A percentile compares a stretch with the other conserved stretches of the same genome.
Conservation (phyloP, 2,113 vertebrate species). For the Thymallus thymallus region DNA sequence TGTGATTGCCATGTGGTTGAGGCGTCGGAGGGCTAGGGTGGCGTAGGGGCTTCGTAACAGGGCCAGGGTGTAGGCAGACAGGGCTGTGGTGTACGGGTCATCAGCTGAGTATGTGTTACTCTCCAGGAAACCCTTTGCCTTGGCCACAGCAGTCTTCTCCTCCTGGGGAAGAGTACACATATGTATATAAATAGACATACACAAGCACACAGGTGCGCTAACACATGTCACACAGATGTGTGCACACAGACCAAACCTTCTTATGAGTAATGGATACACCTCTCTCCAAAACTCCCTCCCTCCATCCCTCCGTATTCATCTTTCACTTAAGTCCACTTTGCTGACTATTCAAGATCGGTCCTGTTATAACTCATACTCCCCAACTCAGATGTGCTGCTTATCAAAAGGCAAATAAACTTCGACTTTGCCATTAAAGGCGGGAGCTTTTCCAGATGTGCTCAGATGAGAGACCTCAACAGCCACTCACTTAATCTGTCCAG, state of each 20-base stretch:
- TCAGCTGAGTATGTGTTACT: slow-evolving; percentile 80
- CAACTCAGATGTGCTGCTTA: slow-evolving; percentile 18
- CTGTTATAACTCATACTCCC: slow-evolving; percentile 21
- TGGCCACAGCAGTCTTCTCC: slow-evolving; percentile 80
- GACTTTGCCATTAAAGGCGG: slow-evolving; percentile 44
- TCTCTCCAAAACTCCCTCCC: too few relatives aligned
- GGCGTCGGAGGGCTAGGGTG: slow-evolving; percentile 70
- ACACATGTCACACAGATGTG: neutral
- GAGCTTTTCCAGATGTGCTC: slow-evolving; percentile 59
- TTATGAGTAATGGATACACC: neutral
- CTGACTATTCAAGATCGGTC: neutral
- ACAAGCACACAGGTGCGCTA: neutral
- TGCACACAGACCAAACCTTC: neutral
- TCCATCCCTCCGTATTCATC: neutral
- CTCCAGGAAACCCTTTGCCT: slow-evolving; percentile 87
- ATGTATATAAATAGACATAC: neutral
- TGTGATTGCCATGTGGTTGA: slow-evolving; percentile 88
- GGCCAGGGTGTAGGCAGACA: slow-evolving; percentile 81
- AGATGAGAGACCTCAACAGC: slow-evolving; percentile 55
- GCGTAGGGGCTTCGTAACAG: slow-evolving; percentile 83
- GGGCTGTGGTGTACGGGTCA: slow-evolving; percentile 87
- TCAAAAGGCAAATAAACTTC: slow-evolving; percentile 44
- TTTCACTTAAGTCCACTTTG: neutral
- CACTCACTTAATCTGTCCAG: slow-evolving; percentile 60
- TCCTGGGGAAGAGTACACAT: slow-evolving; percentile 67